Conservation (phyloP, 2,888 invertebrate species). For the Amiota mariae region DNA sequence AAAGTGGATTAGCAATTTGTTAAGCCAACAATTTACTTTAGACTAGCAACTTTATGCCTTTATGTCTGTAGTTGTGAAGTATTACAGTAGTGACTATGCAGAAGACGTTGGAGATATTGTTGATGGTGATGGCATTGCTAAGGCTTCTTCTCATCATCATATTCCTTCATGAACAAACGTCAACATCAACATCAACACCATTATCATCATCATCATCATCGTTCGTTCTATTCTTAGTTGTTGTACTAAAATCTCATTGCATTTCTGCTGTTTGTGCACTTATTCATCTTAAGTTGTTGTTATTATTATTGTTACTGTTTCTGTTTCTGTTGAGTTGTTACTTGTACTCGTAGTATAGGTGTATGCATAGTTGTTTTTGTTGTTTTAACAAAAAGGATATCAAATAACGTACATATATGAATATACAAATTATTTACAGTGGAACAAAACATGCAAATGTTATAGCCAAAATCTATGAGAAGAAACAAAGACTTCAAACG, state of each 20-base stretch:
- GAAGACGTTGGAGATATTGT: neutral
- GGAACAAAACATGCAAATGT: neutral
- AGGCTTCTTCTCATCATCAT: neutral
- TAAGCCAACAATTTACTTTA: conserved; percentile 63
- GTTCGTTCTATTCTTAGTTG: conserved; percentile 3
- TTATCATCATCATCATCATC: neutral
- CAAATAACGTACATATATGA: conserved; percentile 9
- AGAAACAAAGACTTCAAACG: too few species aligned
- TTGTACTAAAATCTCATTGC: neutral
- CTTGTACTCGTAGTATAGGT: too few species aligned
- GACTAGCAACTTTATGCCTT: conserved; percentile 6
- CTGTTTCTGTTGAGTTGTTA: neutral
- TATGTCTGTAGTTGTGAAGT: neutral
- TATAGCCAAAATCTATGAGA: neutral
- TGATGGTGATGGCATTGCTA: neutral
- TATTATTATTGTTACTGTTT: neutral
- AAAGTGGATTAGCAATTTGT: conserved; percentile 64
- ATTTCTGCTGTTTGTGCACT: neutral
- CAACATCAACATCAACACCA: too few species aligned
- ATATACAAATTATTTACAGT: neutral
- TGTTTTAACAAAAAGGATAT: conserved; percentile 22
- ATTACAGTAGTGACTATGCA: too few species aligned
- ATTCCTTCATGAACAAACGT: neutral
- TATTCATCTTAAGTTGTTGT: conserved; percentile 2
- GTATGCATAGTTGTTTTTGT: neutral